A percentile compares a stretch with the other conserved stretches of the same genome.
phyloP scores from a whole-genome alignment of 1,140 invertebrate species.

The Cydia pomonella region DNA sequence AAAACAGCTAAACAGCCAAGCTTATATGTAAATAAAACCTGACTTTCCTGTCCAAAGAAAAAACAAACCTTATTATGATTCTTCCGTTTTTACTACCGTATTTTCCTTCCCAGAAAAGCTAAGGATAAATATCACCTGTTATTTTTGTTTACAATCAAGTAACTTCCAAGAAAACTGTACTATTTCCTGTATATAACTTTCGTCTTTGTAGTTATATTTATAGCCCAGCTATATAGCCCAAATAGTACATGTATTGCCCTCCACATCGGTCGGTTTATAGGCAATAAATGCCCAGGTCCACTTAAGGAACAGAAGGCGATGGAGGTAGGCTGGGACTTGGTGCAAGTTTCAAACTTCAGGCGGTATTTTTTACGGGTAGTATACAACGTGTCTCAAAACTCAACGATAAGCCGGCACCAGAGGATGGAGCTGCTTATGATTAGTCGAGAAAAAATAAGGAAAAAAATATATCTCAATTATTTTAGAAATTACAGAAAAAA shows the following conservation, averaged over 20 bases:
- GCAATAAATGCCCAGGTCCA: conserved; percentile 49
- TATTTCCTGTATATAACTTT: background rate
- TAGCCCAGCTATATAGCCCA: background rate
- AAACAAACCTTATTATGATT: background rate
- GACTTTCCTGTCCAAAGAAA: background rate
- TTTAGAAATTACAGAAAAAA: too few species aligned
- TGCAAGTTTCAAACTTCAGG: background rate
- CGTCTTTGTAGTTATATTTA: background rate
- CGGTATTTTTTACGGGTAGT: background rate
- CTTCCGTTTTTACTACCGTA: background rate
- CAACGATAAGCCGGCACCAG: too few species aligned
- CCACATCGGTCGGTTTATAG: conserved; percentile 42
- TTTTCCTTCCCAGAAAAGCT: background rate
- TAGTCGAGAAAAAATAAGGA: too few species aligned
- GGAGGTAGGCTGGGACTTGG: conserved; percentile 30
- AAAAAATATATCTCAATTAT: too few species aligned
- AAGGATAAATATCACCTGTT: background rate
- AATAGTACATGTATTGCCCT: conserved; percentile 13
- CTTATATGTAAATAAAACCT: background rate
- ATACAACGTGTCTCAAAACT: too few species aligned
- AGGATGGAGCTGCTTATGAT: too few species aligned
- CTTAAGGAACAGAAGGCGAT: conserved; percentile 43
- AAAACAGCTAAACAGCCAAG: too few species aligned
- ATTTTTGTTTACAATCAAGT: background rate
- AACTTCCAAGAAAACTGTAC: background rate